Evolutionary conservation across 2,113 vertebrate genomes (phyloP), one percentile per base, ranked within the genome.

Genomic region (Cariama cristata): DNA sequence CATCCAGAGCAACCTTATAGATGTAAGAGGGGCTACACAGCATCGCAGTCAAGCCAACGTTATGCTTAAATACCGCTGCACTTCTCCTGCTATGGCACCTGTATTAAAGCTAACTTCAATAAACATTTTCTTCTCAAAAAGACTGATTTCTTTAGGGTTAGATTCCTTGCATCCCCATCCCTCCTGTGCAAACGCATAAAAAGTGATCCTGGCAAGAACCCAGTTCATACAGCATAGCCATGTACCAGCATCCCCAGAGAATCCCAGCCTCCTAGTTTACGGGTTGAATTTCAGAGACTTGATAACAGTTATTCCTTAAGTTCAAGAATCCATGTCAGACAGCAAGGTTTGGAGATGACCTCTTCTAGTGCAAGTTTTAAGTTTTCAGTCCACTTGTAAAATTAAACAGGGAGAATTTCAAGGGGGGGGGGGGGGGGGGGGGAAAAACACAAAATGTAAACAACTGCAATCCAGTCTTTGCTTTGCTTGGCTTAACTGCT

Each of bases 271-370:
- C 60, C 86, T 92, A 62, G 90, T 64, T 69, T 47, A 64, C 1
- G 4, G 83, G 55, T 20, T 93, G 64, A 93, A 64, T 63, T 97
- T 96, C 92, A 95, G 91, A 79, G 92, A 66, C 3, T 50, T 42
- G 49, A 42, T 58, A 86, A 76, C 86, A 94, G 56, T 75, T 94
- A 86, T 50, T 76, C 27, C 76, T 90, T 77, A 95, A 79, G 83
- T 90, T 94, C 56, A 94, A 77, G 32, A 88, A 92, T 64, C 68
- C 72, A 10, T 2, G 83, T 72, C 42, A 60, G 88, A 64, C 72
- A 79, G 53, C 4, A 33, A 60, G 30, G 44, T 77, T 55, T 83
- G 42, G 79, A 88, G 72, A 91, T 66, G 63, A 50, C 20, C 42
- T 17, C 16, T 28, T 84, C 56, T 27, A 90, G 32, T 3, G 16